Base-by-base conservation (phyloP, 2,113 vertebrate species). In the Coryphaenoides rupestris region DNA sequence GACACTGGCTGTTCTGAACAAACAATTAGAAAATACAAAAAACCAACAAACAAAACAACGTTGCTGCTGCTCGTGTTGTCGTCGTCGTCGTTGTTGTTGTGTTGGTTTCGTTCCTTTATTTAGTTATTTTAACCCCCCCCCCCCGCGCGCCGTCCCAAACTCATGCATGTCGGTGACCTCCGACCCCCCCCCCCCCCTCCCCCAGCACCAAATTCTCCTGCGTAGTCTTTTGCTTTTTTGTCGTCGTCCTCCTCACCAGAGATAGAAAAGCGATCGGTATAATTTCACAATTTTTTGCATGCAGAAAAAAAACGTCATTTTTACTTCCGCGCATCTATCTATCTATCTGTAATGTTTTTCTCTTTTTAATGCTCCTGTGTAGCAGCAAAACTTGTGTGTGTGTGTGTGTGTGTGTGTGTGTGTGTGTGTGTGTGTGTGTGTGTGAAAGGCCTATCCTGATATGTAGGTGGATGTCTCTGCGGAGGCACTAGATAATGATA, bases 101-200 rank as follows among this genome's bases (percentile, higher is more conserved):
- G 40, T 50, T 50, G 1, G 4, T 17, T 50, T 80, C 76, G 73
- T 74, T 80, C 75, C 64, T 77, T 84, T 81, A 58, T 55, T 65
- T 55, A n/a, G n/a, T n/a, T n/a, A n/a, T n/a, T n/a, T n/a, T n/a
- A n/a, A n/a, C n/a, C n/a, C n/a, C n/a, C n/a, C n/a, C n/a, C n/a
- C n/a, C n/a, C n/a, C n/a, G n/a, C n/a, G n/a, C n/a, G n/a, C 87
- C 70, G 80, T 82, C 75, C 90, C 79, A 89, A 90, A 82, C 78
- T 85, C 86, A 91, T 90, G 88, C 90, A 90, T 75, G 85, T 87
- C 87, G 81, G 83, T 84, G 77, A 81, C 76, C 82, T 87, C 87
- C 75, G 79, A 79, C 82, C 74, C 75, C n/a, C n/a, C n/a, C n/a
- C n/a, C n/a, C n/a, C n/a, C n/a, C n/a, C n/a, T n/a, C n/a, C n/a